Conservation (phyloP, 1,140 invertebrate genomes). For the Lasioglossum albipes region DNA sequence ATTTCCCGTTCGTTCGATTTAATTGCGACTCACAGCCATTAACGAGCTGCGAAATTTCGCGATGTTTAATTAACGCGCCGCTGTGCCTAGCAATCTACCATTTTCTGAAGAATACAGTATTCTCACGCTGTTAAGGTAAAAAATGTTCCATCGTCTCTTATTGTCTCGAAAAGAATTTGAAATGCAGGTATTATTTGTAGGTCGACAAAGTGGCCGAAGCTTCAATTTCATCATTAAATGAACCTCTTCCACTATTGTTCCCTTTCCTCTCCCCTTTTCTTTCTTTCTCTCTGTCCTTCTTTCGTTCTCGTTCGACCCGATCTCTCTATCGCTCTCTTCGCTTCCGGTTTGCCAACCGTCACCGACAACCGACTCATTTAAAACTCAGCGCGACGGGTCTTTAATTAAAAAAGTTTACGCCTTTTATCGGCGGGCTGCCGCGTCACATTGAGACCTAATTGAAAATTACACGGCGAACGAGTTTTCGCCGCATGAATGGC, state of each 20-base stretch:
- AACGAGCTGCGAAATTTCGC: not conserved
- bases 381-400: conserved; percentile 53
- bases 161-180: no score
- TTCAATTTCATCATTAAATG: conserved; percentile 9
- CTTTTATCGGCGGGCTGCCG: conserved; percentile 52
- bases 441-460: conserved; percentile 60
- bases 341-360: conserved; percentile 49
- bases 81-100: not conserved
- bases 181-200: no score
- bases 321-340: conserved; percentile 7
- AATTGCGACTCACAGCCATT: not conserved
- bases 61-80: not conserved
- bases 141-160: no score
- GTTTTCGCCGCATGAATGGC: conserved; percentile 33
- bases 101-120: no score
- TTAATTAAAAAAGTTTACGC: conserved; percentile 68
- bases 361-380: conserved; percentile 59
- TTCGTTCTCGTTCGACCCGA: not conserved
- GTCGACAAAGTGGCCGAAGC: no score
- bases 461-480: conserved; percentile 58
- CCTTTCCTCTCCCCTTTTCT: not conserved
- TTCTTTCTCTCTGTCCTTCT: not conserved
- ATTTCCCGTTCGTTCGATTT: not conserved
- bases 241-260: not conserved
- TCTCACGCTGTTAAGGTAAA: no score